Percentiles rank a stretch among this genome's conserved stretches.
Conservation (phyloP, 2,797 vertebrate species). For the Chromobotia macracanthus region DNA sequence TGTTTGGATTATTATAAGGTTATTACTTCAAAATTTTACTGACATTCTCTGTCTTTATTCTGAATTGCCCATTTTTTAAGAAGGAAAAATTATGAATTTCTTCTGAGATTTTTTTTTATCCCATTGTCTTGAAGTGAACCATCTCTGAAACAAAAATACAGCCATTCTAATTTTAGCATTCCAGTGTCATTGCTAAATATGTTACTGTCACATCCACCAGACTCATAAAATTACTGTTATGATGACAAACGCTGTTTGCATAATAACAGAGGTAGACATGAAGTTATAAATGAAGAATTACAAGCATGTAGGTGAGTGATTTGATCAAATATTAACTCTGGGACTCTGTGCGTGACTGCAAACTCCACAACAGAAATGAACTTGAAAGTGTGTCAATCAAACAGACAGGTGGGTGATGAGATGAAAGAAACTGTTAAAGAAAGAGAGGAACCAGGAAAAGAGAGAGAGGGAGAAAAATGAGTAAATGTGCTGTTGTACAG, state of each 20-base stretch:
- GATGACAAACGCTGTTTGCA: constrained; percentile 16
- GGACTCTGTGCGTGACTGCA: constrained; percentile 22
- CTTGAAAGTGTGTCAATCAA: constrained; percentile 38
- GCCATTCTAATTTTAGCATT: constrained; percentile 12
- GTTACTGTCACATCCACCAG: constrained; percentile 3
- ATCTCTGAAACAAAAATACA: neutral
- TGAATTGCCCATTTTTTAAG: neutral
- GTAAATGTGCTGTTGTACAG: constrained; percentile 68
- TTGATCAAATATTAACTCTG: constrained; percentile 17
- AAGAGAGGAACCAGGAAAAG: constrained; percentile 33
- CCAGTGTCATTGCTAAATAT: neutral
- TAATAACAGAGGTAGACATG: neutral
- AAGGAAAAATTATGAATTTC: neutral
- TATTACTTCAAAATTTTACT: neutral
- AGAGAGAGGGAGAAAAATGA: constrained; percentile 36
- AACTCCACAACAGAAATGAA: constrained; percentile 19
- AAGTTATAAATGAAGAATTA: constrained; percentile 6
- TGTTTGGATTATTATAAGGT: no score
- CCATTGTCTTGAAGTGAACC: neutral
- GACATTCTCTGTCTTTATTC: neutral
- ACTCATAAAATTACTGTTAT: neutral
- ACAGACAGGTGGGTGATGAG: constrained; percentile 7
- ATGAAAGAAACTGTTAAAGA: constrained; percentile 12
- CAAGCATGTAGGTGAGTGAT: constrained; percentile 7
- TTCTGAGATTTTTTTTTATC: neutral